Evolutionary conservation across 2,888 invertebrate genomes (phyloP), one percentile per base, ranked within the genome.

Genomic region (Cataglyphis altisquamis): DNA sequence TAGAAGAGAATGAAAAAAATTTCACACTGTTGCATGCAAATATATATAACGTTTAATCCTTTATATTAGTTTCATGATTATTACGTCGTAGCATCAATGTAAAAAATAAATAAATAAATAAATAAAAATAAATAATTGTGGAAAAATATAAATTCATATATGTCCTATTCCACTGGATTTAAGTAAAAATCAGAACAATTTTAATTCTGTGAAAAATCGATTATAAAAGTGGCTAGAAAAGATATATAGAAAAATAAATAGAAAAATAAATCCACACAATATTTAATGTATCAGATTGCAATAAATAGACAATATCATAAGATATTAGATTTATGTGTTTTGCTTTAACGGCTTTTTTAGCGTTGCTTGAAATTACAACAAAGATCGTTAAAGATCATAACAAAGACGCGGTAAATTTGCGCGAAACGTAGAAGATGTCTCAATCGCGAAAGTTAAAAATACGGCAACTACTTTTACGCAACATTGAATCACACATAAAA

Each of bases 391-490:
- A 6, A n/a, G 21, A 45, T 29, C 55, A 25, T 12, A 15, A 25
- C n/a, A 25, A 10, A 29, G 29, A 60, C 41, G 15, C 9, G 57
- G 41, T 15, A n/a, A 57, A 55, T 57, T 57, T 57, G n/a, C 41
- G 41, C 39, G 57, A 32, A 66, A 55, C 55, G 12, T 66, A 9
- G 21, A 67, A 67, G 67, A 67, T 78, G 57, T 67, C 66, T 67
- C 32, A 67, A 78, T 57, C 32, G 29, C 29, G 60, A 68, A 68
- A 68, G 45, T 21, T 10, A 45, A 32, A 41, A 41, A 45, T 68
- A 45, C 48, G 45, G 68, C 68, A 68, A 62, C 6, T 32, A 45
- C 60, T 60, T 60, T 78, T 78, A 60, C 60, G 68, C 32, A 78
- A 78, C 25, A 68, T 21, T 36, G 41, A 45, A 15, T 32, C 21